These are phyloP conservation scores for Cladopsammia gracilis DNA, from an alignment of 64 coral and sea anemone species.

Conservation along the genomic window DNA sequence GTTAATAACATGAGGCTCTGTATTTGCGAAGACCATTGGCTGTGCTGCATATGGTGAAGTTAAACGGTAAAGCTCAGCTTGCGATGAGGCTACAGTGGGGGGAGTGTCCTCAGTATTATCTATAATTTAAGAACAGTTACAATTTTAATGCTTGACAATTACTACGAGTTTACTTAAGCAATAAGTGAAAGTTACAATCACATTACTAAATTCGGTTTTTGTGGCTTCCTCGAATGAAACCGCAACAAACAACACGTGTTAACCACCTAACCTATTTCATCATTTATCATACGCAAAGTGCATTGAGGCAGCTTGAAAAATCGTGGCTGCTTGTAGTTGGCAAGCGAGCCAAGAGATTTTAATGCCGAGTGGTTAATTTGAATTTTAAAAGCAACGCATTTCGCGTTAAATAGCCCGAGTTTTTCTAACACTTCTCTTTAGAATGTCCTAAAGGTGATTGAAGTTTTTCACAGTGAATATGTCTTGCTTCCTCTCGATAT, in stretches of 20 bases:
- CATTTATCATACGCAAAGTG: conserved; percentile 57
- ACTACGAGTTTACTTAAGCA: not conserved
- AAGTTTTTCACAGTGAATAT: conserved; percentile 1
- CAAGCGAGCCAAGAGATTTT: not conserved
- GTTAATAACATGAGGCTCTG: conserved; percentile 19
- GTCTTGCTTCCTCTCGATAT: not conserved
- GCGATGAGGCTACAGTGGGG: conserved; percentile 16
- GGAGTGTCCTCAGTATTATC: conserved; percentile 41
- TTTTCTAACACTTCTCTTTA: not conserved
- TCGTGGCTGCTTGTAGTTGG: not conserved
- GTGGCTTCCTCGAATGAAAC: not conserved
- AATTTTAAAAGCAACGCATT: conserved; percentile 4
- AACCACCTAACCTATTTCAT: conserved; percentile 7
- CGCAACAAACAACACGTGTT: not conserved
- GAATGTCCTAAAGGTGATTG: not conserved
- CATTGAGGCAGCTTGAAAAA: not conserved
- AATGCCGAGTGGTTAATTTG: conserved; percentile 12
- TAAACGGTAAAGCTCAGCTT: conserved; percentile 24
- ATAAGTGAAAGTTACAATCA: not conserved
- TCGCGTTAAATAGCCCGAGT: not conserved
- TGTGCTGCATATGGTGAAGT: conserved; percentile 25
- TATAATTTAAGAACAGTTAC: not conserved
- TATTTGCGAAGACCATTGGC: conserved; percentile 24
- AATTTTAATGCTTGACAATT: not conserved
- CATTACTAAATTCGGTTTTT: not conserved